Evolutionary conservation across 1,140 invertebrate genomes (phyloP).

Genomic region (Pomacea maculata): DNA sequence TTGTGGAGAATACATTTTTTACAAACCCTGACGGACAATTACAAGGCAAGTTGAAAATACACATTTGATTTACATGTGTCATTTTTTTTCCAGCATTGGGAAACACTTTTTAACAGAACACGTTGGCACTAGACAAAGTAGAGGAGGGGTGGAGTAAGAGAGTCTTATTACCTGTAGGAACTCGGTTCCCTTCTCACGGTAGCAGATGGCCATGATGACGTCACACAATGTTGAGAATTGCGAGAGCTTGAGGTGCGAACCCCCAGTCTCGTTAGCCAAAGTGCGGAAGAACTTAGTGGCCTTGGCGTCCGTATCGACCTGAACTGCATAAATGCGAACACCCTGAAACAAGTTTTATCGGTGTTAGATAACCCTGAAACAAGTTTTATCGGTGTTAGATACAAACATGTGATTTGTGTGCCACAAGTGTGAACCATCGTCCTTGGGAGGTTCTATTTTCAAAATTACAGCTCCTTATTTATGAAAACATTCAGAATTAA

Average conservation of each 20-base stretch:
- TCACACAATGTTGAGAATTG: constrained; percentile 39
- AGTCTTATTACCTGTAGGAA: background rate
- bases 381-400: too few relatives aligned
- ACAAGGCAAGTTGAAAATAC: background rate
- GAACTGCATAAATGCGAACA: constrained; percentile 43
- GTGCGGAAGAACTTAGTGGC: constrained; percentile 26
- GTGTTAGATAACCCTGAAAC: constrained; percentile 14
- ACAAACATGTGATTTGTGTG: too few relatives aligned
- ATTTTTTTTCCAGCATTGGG: constrained; percentile 5
- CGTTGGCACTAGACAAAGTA: background rate
- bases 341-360: constrained; percentile 15
- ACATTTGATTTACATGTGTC: constrained; percentile 14
- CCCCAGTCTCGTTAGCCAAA: constrained; percentile 31
- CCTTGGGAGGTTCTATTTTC: too few relatives aligned
- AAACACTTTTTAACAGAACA: too few relatives aligned
- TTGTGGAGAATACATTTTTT: background rate
- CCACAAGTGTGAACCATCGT: too few relatives aligned
- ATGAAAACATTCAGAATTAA: too few relatives aligned
- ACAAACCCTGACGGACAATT: background rate
- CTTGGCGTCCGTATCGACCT: constrained; percentile 11
- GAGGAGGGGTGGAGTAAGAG: background rate
- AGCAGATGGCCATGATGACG: constrained; percentile 47
- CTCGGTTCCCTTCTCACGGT: constrained; percentile 26
- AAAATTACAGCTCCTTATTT: too few relatives aligned
- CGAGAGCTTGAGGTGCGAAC: constrained; percentile 30